A percentile compares a stretch with the other conserved stretches of the same genome.
These are phyloP conservation scores for Heterotis niloticus DNA, from an alignment of 2,113 vertebrate genomes.

Conservation along the genomic window DNA sequence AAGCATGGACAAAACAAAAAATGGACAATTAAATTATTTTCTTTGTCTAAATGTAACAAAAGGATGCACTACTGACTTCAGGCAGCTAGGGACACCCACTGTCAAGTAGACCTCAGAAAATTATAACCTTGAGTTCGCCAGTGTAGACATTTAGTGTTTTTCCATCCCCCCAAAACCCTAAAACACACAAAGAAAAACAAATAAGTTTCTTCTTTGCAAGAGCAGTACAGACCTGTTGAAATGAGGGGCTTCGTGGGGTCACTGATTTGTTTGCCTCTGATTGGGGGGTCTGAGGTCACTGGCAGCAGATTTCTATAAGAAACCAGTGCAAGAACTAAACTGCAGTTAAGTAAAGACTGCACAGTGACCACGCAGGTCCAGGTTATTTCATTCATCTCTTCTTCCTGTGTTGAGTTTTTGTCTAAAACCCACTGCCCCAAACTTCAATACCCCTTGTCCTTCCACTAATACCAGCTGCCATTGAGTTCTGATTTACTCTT, in stretches of 20 bases:
- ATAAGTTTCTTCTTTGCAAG: neutral
- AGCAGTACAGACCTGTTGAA: neutral
- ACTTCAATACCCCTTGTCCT: neutral
- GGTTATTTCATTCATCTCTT: neutral
- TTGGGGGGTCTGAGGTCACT: neutral
- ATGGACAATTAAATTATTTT: constrained; percentile 26
- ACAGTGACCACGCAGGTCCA: neutral
- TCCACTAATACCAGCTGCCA: neutral
- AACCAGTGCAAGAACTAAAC: constrained; percentile 31
- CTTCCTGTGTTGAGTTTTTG: neutral
- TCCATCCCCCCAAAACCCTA: neutral
- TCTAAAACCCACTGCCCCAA: neutral
- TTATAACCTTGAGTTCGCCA: neutral
- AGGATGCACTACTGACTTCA: neutral
- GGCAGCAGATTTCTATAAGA: neutral
- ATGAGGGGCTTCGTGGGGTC: constrained; percentile 4
- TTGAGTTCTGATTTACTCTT: neutral
- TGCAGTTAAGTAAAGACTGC: constrained; percentile 36
- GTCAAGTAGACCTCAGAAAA: constrained; percentile 6
- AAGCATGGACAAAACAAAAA: constrained; percentile 32
- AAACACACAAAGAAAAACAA: constrained; percentile 9
- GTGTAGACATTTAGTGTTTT: neutral
- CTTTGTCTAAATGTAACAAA: constrained; percentile 1
- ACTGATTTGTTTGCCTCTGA: neutral
- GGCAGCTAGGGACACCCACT: constrained; percentile 14